phyloP scores from a whole-genome alignment of 2,888 invertebrate species.

The Helicoverpa assulta region DNA sequence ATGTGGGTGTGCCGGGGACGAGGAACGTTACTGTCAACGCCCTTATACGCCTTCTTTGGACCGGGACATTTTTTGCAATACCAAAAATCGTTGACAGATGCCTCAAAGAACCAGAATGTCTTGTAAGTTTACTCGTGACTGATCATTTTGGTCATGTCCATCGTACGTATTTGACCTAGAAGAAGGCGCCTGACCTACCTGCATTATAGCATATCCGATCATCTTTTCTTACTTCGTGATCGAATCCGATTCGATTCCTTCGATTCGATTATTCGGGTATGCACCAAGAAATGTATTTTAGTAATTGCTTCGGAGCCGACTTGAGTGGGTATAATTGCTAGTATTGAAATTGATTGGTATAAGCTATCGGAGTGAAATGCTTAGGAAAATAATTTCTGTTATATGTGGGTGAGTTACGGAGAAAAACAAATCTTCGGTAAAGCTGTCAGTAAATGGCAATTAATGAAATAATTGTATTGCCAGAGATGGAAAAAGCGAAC shows the following conservation, averaged over 20 bases:
- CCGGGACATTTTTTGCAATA: too few relatives aligned
- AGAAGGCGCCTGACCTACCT: too few relatives aligned
- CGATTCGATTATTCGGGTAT: slow-evolving; percentile 46
- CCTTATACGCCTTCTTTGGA: too few relatives aligned
- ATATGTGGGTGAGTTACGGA: background rate
- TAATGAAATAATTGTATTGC: background rate
- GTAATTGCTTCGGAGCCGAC: slow-evolving; percentile 32
- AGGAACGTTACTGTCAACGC: too few relatives aligned
- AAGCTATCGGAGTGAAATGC: background rate
- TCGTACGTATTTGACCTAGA: too few relatives aligned
- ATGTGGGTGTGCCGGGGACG: too few relatives aligned
- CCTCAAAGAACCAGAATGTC: too few relatives aligned
- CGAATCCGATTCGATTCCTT: slow-evolving; percentile 33
- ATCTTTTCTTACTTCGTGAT: too few relatives aligned
- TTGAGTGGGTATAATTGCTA: slow-evolving; percentile 33
- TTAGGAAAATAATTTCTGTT: background rate
- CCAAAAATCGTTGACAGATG: too few relatives aligned
- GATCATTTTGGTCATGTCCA: too few relatives aligned
- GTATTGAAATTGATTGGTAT: slow-evolving; percentile 34
- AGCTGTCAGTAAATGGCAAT: background rate
- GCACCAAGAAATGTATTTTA: slow-evolving; percentile 40
- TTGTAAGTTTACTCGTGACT: too few relatives aligned
- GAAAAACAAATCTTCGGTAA: background rate
- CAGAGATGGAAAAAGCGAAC: background rate
- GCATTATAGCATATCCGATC: too few relatives aligned